Conservation (phyloP, 2,888 invertebrate species). For the Orthosia gothica region DNA sequence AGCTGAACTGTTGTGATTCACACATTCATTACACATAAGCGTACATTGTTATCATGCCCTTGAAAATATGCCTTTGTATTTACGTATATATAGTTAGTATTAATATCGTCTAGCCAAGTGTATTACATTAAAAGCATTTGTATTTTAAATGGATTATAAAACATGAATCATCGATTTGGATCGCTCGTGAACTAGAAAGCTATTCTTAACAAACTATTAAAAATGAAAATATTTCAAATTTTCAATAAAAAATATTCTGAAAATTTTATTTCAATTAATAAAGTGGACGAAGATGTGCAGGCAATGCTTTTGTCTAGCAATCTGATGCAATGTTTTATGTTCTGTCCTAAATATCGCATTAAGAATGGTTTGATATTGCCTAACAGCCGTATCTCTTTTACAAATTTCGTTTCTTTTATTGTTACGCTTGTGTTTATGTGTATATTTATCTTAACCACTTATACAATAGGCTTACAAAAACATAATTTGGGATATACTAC, state of each 20-base stretch:
- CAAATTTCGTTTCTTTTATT: constrained; percentile 2
- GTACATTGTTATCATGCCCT: too few relatives aligned
- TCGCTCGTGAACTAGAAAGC: not conserved
- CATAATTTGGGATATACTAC: not conserved
- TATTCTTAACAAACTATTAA: not conserved
- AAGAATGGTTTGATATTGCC: constrained; percentile 47
- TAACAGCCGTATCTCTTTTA: not conserved
- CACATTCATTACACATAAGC: too few relatives aligned
- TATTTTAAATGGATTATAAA: not conserved
- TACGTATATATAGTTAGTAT: too few relatives aligned
- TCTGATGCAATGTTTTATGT: constrained; percentile 36
- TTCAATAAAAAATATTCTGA: not conserved
- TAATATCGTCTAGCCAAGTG: too few relatives aligned
- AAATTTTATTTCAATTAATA: constrained; percentile 14
- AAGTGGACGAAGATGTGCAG: constrained; percentile 54
- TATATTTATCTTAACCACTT: not conserved
- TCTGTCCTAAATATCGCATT: constrained; percentile 52
- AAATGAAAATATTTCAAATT: constrained; percentile 4
- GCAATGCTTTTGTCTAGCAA: constrained; percentile 49
- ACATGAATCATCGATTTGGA: not conserved
- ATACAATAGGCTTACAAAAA: not conserved
- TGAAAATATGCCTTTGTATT: too few relatives aligned
- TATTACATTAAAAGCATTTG: not conserved
- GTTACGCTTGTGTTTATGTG: not conserved
- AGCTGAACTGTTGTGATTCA: too few relatives aligned